Percentiles rank a stretch among this genome's conserved stretches.
Evolutionary conservation across 2,888 invertebrate species (phyloP).

Genomic region (Phortica okadai): DNA sequence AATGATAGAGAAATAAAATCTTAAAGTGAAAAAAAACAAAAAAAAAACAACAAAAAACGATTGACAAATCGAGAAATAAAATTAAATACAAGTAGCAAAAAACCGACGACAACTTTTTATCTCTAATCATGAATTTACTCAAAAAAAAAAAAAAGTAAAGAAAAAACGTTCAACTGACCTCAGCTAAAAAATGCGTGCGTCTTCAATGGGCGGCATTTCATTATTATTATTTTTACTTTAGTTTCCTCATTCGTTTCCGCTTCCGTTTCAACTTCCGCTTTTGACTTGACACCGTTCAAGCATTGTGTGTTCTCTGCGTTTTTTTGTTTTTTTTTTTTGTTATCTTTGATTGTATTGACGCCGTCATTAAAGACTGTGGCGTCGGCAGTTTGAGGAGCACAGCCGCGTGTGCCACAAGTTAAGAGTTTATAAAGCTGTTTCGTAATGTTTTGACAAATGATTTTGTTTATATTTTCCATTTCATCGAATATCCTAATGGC

Average conservation of each 20-base stretch:
- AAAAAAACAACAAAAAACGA: background rate
- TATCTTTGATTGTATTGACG: constrained; percentile 3
- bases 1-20: constrained; percentile 6
- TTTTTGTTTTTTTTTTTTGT: background rate
- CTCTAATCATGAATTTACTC: background rate
- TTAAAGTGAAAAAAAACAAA: background rate
- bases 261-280: background rate
- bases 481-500: constrained; percentile 60
- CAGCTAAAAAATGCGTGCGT: constrained; percentile 16
- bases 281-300: background rate
- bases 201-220: constrained; percentile 1
- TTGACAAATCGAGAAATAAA: constrained; percentile 11
- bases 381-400: too few species aligned
- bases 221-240: constrained; percentile 1
- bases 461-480: constrained; percentile 72
- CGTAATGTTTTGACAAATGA: constrained; percentile 60
- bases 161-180: constrained; percentile 10
- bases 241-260: constrained; percentile 1
- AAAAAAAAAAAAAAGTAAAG: background rate
- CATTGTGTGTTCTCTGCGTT: background rate
- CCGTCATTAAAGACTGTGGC: background rate
- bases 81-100: background rate
- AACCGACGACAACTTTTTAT: background rate
- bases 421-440: constrained; percentile 60
- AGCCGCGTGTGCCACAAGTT: constrained; percentile 21